Evolutionary conservation across 2,113 vertebrate genomes (phyloP).

Genomic region (Philantomba maxwellii): DNA sequence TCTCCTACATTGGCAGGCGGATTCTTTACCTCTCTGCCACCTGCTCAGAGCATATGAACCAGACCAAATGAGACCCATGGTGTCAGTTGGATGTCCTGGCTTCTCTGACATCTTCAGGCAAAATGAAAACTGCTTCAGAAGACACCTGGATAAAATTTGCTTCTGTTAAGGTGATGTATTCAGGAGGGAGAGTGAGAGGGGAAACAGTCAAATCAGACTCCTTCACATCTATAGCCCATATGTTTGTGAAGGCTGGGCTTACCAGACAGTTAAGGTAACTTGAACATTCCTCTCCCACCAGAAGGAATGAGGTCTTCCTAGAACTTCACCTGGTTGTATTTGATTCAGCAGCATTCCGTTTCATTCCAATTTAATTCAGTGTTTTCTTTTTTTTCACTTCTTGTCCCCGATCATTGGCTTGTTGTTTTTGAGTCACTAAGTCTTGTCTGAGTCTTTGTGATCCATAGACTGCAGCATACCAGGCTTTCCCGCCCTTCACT

Average conservation of each 20-base stretch:
- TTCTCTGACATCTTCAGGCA: neutral
- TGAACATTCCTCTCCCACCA: neutral
- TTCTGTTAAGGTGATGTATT: neutral
- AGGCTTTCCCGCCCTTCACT: neutral
- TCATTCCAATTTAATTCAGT: neutral
- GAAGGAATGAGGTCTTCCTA: neutral
- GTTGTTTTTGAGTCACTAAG: neutral
- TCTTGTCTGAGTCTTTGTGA: neutral
- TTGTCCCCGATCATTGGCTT: neutral
- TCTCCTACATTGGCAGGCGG: neutral
- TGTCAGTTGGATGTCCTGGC: neutral
- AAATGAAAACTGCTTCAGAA: neutral
- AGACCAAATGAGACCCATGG: neutral
- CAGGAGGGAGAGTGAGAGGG: neutral
- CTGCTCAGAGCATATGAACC: neutral
- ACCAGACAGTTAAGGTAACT: neutral
- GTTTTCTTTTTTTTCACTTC: neutral
- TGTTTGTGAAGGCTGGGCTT: neutral
- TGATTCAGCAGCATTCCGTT: neutral
- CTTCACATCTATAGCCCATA: rapidly evolving
- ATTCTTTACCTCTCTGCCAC: neutral
- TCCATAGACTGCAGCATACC: neutral
- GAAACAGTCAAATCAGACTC: neutral
- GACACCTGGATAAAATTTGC: neutral
- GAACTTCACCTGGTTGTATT: neutral